These are phyloP conservation scores for Aurelia aurita DNA, from an alignment of 30 jellyfish, hydroid and myxozoan genomes.

Conservation along the genomic window DNA sequence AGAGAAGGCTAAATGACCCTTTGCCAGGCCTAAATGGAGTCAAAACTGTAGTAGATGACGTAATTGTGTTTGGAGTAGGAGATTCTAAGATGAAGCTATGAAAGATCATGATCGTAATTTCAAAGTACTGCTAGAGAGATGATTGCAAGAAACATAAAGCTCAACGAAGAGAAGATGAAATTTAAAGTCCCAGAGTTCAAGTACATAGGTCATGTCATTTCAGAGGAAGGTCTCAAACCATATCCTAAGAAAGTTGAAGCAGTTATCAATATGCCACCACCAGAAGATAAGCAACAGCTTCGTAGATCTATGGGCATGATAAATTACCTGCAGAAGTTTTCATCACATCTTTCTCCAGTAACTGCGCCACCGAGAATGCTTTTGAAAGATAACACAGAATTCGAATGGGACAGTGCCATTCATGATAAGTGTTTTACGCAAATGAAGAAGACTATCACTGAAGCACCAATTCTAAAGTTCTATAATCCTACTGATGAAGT, in stretches of 20 bases:
- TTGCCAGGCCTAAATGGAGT: constrained; percentile 34
- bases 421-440: constrained; percentile 48
- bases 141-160: constrained; percentile 12
- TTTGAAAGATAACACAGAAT: constrained; percentile 30
- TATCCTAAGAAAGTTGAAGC: constrained; percentile 64
- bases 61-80: constrained; percentile 37
- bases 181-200: constrained; percentile 43
- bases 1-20: constrained; percentile 29
- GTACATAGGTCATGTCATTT: constrained; percentile 57
- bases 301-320: constrained; percentile 35
- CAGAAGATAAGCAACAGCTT: too few relatives aligned
- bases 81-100: constrained; percentile 56
- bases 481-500: constrained; percentile 19
- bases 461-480: constrained; percentile 49
- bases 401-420: constrained; percentile 34
- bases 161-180: constrained; percentile 33
- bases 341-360: constrained; percentile 39
- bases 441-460: too few relatives aligned
- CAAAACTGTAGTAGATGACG: constrained; percentile 45
- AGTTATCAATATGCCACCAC: constrained; percentile 22
- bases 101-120: constrained; percentile 40
- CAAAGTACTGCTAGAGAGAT: constrained; percentile 15
- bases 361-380: constrained; percentile 54
- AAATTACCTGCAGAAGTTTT: constrained; percentile 47
- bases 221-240: constrained; percentile 62